A percentile compares a stretch with the other conserved stretches of the same genome.
These are phyloP conservation scores for Alligator sinensis DNA, from an alignment of 2,113 vertebrate species.

Conservation along the genomic window DNA sequence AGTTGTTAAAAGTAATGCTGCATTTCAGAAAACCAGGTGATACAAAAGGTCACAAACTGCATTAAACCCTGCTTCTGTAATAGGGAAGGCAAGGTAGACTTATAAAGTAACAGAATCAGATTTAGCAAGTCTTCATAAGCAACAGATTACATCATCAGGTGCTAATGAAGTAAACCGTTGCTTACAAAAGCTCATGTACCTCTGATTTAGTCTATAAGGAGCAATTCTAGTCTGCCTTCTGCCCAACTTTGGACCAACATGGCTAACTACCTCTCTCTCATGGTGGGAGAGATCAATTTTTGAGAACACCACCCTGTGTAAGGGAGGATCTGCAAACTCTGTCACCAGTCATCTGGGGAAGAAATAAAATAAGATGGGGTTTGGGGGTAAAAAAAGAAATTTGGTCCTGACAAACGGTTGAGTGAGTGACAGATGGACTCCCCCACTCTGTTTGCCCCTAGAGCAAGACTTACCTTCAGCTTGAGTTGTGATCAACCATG, in stretches of 20 bases:
- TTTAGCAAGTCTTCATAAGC: too few species aligned
- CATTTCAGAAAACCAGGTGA: neutral
- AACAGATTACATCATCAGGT: too few species aligned
- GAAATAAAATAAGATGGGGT: neutral
- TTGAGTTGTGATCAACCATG: neutral
- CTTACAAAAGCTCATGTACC: too few species aligned
- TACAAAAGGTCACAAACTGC: neutral
- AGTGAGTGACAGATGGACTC: neutral
- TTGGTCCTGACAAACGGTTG: neutral
- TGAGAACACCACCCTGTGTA: neutral
- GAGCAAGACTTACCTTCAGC: neutral
- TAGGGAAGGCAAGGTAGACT: neutral
- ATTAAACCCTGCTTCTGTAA: neutral
- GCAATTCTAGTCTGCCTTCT: too few species aligned
- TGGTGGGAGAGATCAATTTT: neutral
- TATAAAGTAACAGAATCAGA: too few species aligned
- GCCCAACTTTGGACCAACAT: too few species aligned
- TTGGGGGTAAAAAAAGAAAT: neutral
- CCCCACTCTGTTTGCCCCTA: neutral
- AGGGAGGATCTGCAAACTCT: neutral
- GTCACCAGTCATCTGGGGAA: accelerated
- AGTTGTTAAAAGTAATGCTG: neutral
- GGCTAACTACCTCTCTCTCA: too few species aligned
- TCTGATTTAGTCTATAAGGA: too few species aligned
- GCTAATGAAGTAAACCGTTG: too few species aligned